Conservation (phyloP, 2,113 vertebrate genomes). For the Gavialis gangeticus region DNA sequence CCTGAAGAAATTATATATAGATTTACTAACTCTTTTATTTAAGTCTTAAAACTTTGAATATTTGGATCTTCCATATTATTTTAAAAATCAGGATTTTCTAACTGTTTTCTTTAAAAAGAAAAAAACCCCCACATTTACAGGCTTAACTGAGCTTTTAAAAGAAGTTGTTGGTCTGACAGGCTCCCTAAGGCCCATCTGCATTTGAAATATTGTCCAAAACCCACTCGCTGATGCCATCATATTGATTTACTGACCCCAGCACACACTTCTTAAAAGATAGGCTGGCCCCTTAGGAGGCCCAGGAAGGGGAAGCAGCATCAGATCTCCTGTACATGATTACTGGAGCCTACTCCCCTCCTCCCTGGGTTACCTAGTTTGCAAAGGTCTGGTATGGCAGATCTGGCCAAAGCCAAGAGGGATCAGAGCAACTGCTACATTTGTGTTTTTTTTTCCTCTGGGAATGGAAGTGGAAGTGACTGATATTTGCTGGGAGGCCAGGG, state of each 20-base stretch:
- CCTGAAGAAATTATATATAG: neutral
- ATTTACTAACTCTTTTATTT: neutral
- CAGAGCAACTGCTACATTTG: neutral
- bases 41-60: slow-evolving; percentile 6
- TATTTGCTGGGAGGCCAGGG: neutral
- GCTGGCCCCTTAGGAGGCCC: neutral
- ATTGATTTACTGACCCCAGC: slow-evolving; percentile 8
- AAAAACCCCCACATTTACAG: neutral
- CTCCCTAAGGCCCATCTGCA: slow-evolving; percentile 30
- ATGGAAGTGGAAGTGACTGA: neutral
- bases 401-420: neutral
- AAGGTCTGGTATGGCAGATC: neutral
- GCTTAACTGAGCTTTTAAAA: slow-evolving; percentile 62
- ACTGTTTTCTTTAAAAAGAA: neutral
- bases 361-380: neutral
- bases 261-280: slow-evolving; percentile 26
- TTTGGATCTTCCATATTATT: neutral
- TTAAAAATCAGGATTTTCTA: slow-evolving; percentile 25
- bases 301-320: neutral
- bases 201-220: slow-evolving; percentile 59
- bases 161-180: slow-evolving; percentile 63
- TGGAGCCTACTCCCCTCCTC: neutral
- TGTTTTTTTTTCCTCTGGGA: neutral
- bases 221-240: neutral
- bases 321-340: neutral